A percentile compares a stretch with the other conserved stretches of the same genome.
These are phyloP conservation scores for Hypena proboscidalis DNA, from an alignment of 2,888 invertebrate genomes.

Conservation along the genomic window DNA sequence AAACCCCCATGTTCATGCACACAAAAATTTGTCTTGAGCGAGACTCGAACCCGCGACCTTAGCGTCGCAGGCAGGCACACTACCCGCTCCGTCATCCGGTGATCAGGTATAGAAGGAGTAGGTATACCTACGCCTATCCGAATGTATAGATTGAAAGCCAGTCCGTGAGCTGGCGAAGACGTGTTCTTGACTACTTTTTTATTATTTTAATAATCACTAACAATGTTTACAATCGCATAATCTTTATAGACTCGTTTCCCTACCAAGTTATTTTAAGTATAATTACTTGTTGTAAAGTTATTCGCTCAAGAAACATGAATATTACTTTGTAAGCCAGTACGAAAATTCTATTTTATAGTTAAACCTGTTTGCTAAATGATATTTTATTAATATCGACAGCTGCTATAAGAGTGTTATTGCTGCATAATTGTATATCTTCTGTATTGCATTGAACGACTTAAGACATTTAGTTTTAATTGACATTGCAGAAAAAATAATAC, in stretches of 20 bases:
- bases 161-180: conserved; percentile 25
- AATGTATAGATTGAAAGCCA: conserved; percentile 13
- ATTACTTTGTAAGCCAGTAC: conserved; percentile 34
- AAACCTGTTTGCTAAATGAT: conserved; percentile 7
- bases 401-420: neutral
- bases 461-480: too few relatives aligned
- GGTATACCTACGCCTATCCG: too few relatives aligned
- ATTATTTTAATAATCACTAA: conserved; percentile 36
- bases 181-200: conserved; percentile 28
- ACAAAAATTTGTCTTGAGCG: too few relatives aligned
- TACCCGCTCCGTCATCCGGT: too few relatives aligned
- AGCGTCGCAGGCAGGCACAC: too few relatives aligned
- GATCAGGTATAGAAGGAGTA: too few relatives aligned
- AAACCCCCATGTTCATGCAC: too few relatives aligned
- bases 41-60: too few relatives aligned
- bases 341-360: conserved; percentile 26
- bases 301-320: conserved; percentile 39
- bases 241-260: conserved; percentile 41
- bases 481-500: too few relatives aligned
- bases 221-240: conserved; percentile 39
- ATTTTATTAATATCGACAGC: conserved; percentile 5
- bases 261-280: conserved; percentile 44
- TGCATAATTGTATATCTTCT: too few relatives aligned
- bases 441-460: too few relatives aligned
- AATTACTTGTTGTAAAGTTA: conserved; percentile 46